A percentile compares a stretch with the other conserved stretches of the same genome.
Conservation (phyloP, 2,888 invertebrate genomes). For the Scaptomyza parva region DNA sequence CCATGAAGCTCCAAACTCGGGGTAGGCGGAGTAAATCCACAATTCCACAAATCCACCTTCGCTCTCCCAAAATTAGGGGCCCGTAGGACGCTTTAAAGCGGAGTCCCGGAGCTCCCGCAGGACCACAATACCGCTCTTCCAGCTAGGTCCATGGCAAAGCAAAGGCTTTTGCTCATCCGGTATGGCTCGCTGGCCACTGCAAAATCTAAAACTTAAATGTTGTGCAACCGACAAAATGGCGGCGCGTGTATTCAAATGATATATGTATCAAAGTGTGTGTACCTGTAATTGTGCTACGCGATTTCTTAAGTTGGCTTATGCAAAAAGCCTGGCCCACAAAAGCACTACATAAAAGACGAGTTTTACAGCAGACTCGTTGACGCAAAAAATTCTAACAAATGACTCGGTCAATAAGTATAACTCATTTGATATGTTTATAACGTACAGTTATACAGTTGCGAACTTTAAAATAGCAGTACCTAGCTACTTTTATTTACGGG, state of each 20-base stretch:
- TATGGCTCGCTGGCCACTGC: too few species aligned
- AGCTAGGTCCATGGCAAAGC: too few species aligned
- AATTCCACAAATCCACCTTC: too few species aligned
- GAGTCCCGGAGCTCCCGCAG: too few species aligned
- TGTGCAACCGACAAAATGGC: slow-evolving; percentile 53
- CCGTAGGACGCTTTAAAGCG: too few species aligned
- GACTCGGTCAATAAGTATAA: slow-evolving; percentile 29
- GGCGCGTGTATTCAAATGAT: slow-evolving; percentile 48
- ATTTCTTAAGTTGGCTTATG: slow-evolving; percentile 34
- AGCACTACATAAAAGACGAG: slow-evolving; percentile 12
- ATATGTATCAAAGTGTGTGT: neutral
- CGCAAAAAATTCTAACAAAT: slow-evolving; percentile 38
- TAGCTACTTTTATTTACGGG: too few species aligned
- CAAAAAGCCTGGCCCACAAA: slow-evolving; percentile 37
- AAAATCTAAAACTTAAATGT: slow-evolving; percentile 55
- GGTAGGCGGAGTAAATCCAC: too few species aligned
- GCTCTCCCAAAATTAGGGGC: too few species aligned
- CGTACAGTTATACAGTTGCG: neutral
- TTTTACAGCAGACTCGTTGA: slow-evolving; percentile 31
- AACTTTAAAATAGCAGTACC: too few species aligned
- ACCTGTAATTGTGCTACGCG: slow-evolving; percentile 36
- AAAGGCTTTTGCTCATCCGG: too few species aligned
- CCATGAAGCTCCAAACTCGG: too few species aligned
- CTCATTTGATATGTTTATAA: slow-evolving; percentile 49
- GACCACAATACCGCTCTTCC: too few species aligned